phyloP scores from a whole-genome alignment of 2,113 vertebrate genomes.

The Notechis scutatus region DNA sequence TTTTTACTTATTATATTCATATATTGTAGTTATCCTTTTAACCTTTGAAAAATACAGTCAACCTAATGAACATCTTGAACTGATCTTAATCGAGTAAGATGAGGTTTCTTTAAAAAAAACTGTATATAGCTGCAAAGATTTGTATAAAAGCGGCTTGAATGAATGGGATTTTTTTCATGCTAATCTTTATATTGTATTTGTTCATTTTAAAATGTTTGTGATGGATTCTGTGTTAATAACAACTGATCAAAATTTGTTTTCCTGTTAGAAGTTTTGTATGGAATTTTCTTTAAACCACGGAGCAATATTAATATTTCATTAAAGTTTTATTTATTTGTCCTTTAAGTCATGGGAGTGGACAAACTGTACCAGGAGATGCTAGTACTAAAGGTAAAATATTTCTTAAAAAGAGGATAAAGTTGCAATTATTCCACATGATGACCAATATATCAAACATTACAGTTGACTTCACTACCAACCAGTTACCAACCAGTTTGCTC shows the following conservation, averaged over 20 bases:
- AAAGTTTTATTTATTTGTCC: neutral
- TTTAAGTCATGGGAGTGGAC: neutral
- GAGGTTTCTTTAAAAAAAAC: neutral
- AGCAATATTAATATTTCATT: neutral
- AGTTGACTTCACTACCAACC: neutral
- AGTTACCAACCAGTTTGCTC: neutral
- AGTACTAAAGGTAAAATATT: neutral
- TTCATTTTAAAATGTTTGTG: neutral
- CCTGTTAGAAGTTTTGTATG: neutral
- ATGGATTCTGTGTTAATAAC: neutral
- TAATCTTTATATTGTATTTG: neutral
- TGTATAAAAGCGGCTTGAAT: neutral
- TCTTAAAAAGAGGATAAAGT: neutral
- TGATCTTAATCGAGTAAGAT: neutral
- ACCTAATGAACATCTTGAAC: neutral
- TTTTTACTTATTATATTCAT: constrained; percentile 1
- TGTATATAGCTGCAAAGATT: neutral
- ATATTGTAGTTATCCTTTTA: neutral
- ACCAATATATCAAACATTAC: neutral
- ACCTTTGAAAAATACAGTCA: neutral
- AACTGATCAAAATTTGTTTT: neutral
- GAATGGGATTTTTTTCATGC: neutral
- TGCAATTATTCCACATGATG: neutral
- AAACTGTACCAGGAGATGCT: neutral
- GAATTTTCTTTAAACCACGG: neutral